Evolutionary conservation across 2,888 invertebrate species (phyloP), one percentile per base, ranked within the genome.

Genomic region (Acholoe squamosa): DNA sequence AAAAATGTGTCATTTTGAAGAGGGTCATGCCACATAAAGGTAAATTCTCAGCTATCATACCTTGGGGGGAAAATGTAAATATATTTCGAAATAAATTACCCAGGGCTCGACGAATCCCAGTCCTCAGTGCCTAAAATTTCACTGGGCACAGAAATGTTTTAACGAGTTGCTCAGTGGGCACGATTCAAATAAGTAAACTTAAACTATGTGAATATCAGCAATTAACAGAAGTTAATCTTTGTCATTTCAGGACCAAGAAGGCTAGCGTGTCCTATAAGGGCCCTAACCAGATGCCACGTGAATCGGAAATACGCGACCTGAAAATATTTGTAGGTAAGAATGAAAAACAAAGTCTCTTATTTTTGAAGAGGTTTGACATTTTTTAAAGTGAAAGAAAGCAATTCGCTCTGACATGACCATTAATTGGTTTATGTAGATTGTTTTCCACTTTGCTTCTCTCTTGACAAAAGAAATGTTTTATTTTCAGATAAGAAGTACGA

Each of bases 401-500:
- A n/a, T n/a, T n/a, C n/a, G n/a, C n/a, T n/a, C n/a, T n/a, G n/a
- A n/a, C n/a, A n/a, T n/a, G n/a, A n/a, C n/a, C n/a, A n/a, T n/a
- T n/a, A n/a, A n/a, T 3, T 43, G 43, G 10, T 43, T 43, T 3
- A 43, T 7, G 10, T 43, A 43, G 5, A 43, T 3, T 43, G 43
- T 43, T 10, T 43, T 43, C 43, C 5, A 43, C 43, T 43, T 43
- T 43, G 43, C 43, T 10, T 43, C 43, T 7, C 5, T 43, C 5
- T 43, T 43, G 10, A 43, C 5, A n/a, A 43, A 7, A 43, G 43
- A 43, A 43, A 61, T 61, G 19, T 14, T 61, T 31, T 80, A 86
- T 52, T 94, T 96, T 84, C 96, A 98, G 99, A 99, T 96, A 97
- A 98, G 94, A 99, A 98, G 96, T 99, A 99, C 95, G 99, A 99